phyloP scores from a whole-genome alignment of 2,888 invertebrate species.

The Acanthopleura granulata region DNA sequence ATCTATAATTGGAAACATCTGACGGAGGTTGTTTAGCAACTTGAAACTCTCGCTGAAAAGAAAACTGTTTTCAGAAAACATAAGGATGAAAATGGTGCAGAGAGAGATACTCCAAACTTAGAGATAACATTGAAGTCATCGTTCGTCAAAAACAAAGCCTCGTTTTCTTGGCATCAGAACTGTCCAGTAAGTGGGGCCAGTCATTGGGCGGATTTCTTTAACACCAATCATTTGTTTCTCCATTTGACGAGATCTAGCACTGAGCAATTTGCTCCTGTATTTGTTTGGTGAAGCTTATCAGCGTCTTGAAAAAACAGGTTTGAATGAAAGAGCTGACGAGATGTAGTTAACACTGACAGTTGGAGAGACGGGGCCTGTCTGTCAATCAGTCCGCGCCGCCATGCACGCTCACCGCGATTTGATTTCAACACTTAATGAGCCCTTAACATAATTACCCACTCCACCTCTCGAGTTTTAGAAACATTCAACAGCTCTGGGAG shows the following conservation, averaged over 20 bases:
- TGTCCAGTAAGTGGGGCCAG: not conserved
- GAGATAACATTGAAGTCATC: not conserved
- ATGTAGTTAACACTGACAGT: no score
- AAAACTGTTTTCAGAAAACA: constrained; percentile 9
- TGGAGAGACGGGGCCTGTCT: not conserved
- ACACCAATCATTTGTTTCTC: no score
- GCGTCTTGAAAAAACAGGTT: not conserved
- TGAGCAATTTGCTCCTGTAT: not conserved
- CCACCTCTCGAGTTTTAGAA: not conserved
- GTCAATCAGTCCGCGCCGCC: not conserved
- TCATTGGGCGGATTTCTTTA: no score
- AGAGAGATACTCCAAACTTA: no score
- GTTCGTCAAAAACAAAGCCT: not conserved
- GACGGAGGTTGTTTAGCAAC: not conserved
- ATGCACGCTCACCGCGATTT: not conserved
- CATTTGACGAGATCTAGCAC: no score
- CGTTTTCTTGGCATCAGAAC: not conserved
- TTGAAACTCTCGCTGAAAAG: not conserved
- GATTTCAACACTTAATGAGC: not conserved
- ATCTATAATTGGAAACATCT: constrained; percentile 11
- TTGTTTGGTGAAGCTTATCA: not conserved
- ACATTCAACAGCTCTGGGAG: no score
- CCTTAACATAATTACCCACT: not conserved
- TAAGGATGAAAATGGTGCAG: not conserved
- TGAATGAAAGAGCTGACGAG: no score